Percentiles rank a stretch among this genome's conserved stretches.
Evolutionary conservation across 2,888 invertebrate genomes (phyloP).

Genomic region (Pterobdella sp.): DNA sequence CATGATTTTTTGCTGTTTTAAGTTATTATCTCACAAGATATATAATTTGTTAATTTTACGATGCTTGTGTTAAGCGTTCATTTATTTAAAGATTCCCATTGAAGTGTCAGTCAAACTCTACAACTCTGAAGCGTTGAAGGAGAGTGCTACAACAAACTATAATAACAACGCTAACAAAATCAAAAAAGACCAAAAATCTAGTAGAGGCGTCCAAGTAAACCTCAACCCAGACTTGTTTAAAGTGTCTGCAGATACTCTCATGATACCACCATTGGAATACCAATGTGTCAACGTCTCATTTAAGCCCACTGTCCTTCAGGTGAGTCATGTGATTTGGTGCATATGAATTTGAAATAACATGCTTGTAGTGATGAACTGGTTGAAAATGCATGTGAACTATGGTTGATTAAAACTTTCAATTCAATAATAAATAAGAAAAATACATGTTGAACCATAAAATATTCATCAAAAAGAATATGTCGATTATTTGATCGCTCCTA

Average conservation of each 20-base stretch:
- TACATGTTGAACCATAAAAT: too few relatives aligned
- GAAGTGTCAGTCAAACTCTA: conserved; percentile 44
- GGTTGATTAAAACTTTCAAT: too few relatives aligned
- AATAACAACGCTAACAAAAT: conserved; percentile 44
- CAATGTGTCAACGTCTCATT: conserved; percentile 14
- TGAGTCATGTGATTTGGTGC: too few relatives aligned
- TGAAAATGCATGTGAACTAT: too few relatives aligned
- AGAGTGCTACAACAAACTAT: conserved; percentile 33
- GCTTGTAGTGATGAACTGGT: too few relatives aligned
- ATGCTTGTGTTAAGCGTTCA: neutral
- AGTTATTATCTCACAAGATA: too few relatives aligned
- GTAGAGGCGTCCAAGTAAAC: neutral
- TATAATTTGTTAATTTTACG: too few relatives aligned
- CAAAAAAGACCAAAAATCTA: conserved; percentile 41
- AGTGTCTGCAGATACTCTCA: neutral
- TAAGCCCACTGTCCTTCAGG: conserved; percentile 11
- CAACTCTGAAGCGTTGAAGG: conserved; percentile 43
- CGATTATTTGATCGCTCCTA: too few relatives aligned
- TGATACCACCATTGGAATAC: conserved; percentile 12
- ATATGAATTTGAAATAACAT: too few relatives aligned
- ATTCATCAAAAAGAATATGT: too few relatives aligned
- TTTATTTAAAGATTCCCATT: conserved; percentile 45
- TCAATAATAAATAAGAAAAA: too few relatives aligned
- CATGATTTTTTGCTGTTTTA: neutral
- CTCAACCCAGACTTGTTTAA: neutral